phyloP scores from a whole-genome alignment of 2,797 vertebrate genomes.

The Sternotherus odoratus region DNA sequence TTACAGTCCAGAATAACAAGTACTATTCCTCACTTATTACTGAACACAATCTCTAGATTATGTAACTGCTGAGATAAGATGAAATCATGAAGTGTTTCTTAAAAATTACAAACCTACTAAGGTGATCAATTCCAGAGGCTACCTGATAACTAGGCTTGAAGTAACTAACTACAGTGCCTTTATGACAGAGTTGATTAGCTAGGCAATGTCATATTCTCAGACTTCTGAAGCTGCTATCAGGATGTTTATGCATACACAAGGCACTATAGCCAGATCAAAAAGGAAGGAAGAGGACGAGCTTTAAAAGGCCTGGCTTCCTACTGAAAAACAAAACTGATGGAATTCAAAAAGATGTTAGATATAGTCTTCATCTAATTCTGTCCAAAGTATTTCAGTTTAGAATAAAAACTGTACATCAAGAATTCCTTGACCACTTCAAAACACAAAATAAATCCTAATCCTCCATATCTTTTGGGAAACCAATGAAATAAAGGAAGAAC shows the following conservation, averaged over 20 bases:
- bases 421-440: background rate
- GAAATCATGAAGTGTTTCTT: background rate
- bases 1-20: too few species aligned
- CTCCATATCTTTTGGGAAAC: background rate
- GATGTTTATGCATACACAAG: conserved; percentile 5
- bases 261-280: background rate
- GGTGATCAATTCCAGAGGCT: conserved; percentile 35
- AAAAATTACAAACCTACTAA: background rate
- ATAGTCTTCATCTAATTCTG: background rate
- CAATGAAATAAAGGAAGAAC: background rate
- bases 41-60: background rate
- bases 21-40: background rate
- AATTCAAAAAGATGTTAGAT: background rate
- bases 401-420: background rate
- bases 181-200: background rate
- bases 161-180: background rate
- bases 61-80: background rate
- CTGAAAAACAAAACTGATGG: background rate
- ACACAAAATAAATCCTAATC: background rate
- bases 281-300: background rate
- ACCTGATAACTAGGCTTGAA: background rate
- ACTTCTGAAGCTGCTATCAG: background rate
- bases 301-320: background rate
- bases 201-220: background rate
- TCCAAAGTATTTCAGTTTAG: background rate